phyloP scores from a whole-genome alignment of 2,797 vertebrate species.

The Okamejei kenojei region DNA sequence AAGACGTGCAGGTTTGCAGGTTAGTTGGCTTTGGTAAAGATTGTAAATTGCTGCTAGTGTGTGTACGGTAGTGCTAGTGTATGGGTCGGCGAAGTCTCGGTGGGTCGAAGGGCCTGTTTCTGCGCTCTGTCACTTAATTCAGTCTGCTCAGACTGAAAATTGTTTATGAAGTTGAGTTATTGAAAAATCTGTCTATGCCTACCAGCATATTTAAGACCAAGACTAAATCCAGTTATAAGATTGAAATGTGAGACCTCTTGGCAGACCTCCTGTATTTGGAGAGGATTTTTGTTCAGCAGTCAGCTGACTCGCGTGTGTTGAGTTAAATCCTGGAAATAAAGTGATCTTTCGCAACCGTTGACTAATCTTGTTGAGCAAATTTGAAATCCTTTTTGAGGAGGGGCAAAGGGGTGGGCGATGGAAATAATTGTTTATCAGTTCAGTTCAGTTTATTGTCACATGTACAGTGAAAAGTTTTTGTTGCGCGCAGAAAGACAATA shows the following conservation, averaged over 20 bases:
- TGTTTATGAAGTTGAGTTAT: constrained; percentile 1
- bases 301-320: constrained; percentile 11
- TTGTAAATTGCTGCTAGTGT: no score
- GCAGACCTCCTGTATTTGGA: neutral
- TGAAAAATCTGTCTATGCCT: neutral
- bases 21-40: no score
- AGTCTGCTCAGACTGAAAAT: neutral
- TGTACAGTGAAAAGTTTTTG: no score
- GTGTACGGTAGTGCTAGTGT: no score
- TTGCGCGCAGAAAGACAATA: no score
- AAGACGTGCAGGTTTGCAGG: no score
- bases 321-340: neutral
- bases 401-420: neutral
- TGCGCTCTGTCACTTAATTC: neutral
- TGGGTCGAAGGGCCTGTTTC: no score
- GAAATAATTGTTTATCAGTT: neutral
- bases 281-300: neutral
- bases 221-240: neutral
- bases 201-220: neutral
- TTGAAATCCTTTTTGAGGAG: neutral
- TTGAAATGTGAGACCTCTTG: constrained; percentile 21
- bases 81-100: no score
- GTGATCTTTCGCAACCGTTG: neutral
- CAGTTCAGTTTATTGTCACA: neutral
- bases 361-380: neutral